Percentiles rank a stretch among this genome's conserved stretches.
Evolutionary conservation across 1,140 invertebrate species (phyloP).

Genomic region (Camponotus floridanus): DNA sequence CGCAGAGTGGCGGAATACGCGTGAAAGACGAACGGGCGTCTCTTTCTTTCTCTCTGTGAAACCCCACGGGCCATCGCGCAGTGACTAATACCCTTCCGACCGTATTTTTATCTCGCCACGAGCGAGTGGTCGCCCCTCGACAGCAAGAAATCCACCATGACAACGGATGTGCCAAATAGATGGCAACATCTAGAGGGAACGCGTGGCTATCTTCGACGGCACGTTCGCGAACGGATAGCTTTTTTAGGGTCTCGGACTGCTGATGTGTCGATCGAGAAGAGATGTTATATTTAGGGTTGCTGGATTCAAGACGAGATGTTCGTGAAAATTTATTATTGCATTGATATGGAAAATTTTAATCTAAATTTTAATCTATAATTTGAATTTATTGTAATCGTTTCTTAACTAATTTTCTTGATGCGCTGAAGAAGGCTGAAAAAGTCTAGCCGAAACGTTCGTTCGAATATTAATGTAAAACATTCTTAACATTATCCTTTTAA

Average conservation of each 20-base stretch:
- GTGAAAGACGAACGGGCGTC: constrained; percentile 49
- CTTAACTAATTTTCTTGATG: too few species aligned
- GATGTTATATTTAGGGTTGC: neutral
- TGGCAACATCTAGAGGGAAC: constrained; percentile 71
- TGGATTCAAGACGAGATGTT: too few species aligned
- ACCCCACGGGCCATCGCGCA: constrained; percentile 71
- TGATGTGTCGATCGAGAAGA: constrained; percentile 21
- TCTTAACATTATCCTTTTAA: too few species aligned
- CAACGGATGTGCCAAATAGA: constrained; percentile 81
- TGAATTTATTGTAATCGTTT: too few species aligned
- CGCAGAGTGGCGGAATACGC: constrained; percentile 49
- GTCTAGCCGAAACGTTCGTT: too few species aligned
- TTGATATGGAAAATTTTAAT: too few species aligned
- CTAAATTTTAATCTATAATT: too few species aligned
- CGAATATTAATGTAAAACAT: too few species aligned
- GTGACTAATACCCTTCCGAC: constrained; percentile 78
- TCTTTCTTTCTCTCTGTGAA: constrained; percentile 33
- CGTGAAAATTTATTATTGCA: too few species aligned
- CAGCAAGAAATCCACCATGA: constrained; percentile 68
- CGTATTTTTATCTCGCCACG: constrained; percentile 81
- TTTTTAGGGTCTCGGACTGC: constrained; percentile 27
- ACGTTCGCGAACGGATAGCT: constrained; percentile 67
- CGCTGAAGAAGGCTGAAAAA: too few species aligned
- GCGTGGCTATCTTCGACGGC: constrained; percentile 51
- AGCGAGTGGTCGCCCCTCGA: constrained; percentile 77